Evolutionary conservation across 2,797 vertebrate species (phyloP).

Genomic region (Cyclura pinguis): DNA sequence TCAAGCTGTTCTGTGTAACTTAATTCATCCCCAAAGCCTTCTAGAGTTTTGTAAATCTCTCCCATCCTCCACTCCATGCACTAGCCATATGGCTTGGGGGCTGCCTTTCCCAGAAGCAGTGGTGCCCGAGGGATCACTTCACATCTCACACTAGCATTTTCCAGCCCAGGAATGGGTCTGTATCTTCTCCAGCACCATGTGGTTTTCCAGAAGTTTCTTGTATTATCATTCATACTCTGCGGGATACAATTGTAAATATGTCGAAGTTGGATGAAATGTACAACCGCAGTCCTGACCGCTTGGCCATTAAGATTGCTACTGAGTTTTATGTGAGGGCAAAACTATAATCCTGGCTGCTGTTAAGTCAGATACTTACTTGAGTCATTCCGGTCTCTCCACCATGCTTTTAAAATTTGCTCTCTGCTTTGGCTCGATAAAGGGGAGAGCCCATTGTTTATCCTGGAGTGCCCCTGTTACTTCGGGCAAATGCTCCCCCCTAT

Average conservation of each 20-base stretch:
- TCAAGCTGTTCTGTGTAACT: slow-evolving; percentile 29
- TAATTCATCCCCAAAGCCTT: slow-evolving; percentile 39
- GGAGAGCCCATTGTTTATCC: slow-evolving; percentile 2
- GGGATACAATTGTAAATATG: slow-evolving; percentile 27
- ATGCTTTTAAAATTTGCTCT: slow-evolving; percentile 5
- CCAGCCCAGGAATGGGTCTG: slow-evolving; percentile 17
- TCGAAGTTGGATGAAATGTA: slow-evolving; percentile 33
- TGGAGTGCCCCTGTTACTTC: background rate
- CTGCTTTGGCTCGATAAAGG: background rate
- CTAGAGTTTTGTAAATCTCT: slow-evolving; percentile 18
- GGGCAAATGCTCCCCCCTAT: background rate
- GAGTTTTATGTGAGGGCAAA: slow-evolving; percentile 33
- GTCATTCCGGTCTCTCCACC: background rate
- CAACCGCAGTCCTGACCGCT: slow-evolving; percentile 1
- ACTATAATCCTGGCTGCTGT: slow-evolving; percentile 3
- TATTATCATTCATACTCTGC: slow-evolving; percentile 18
- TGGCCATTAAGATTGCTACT: slow-evolving; percentile 34
- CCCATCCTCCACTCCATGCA: background rate
- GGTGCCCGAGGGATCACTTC: slow-evolving; percentile 19
- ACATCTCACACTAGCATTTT: slow-evolving; percentile 26
- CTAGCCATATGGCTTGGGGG: slow-evolving; percentile 21
- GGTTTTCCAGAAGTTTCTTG: slow-evolving; percentile 33
- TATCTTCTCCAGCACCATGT: slow-evolving; percentile 24
- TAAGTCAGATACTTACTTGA: slow-evolving; percentile 13
- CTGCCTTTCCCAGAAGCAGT: slow-evolving; percentile 29